Evolutionary conservation across 2,888 invertebrate species (phyloP).

Genomic region (Dendrolimus houi): DNA sequence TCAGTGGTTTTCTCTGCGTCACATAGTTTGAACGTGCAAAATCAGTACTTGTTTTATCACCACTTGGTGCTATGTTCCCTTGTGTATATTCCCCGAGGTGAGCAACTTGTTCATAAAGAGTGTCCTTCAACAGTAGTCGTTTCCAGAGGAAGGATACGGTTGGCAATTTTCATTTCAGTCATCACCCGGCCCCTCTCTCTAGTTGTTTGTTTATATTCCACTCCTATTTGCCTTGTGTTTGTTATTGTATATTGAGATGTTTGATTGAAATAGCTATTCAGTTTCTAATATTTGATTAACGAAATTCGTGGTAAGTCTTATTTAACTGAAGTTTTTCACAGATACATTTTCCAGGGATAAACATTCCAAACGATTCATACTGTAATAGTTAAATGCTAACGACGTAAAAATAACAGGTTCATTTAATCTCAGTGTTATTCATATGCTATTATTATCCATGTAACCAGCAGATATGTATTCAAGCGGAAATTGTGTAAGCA

Average conservation of each 20-base stretch:
- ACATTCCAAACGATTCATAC: too few relatives aligned
- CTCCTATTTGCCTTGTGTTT: slow-evolving; percentile 21
- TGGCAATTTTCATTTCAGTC: slow-evolving; percentile 58
- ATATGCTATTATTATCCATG: too few relatives aligned
- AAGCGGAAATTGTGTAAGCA: slow-evolving; percentile 2
- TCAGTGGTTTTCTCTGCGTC: slow-evolving; percentile 48
- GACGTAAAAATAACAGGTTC: too few relatives aligned
- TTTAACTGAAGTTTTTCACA: too few relatives aligned
- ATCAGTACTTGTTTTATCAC: not conserved
- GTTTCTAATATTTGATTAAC: too few relatives aligned
- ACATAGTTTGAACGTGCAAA: slow-evolving; percentile 18
- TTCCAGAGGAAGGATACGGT: slow-evolving; percentile 50
- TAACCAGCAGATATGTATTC: not conserved
- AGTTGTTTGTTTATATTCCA: slow-evolving; percentile 33
- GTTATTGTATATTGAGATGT: slow-evolving; percentile 8
- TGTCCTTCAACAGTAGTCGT: slow-evolving; percentile 57
- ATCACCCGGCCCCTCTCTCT: slow-evolving; percentile 30
- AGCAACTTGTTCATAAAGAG: slow-evolving; percentile 60
- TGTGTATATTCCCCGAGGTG: slow-evolving; percentile 36
- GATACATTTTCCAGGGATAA: too few relatives aligned
- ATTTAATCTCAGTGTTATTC: too few relatives aligned
- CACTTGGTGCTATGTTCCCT: not conserved
- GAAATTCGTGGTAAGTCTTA: too few relatives aligned
- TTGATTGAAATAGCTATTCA: not conserved
- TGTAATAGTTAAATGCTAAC: too few relatives aligned